Evolutionary conservation across 2,113 vertebrate genomes (phyloP), one percentile per base, ranked within the genome.

Genomic region (Empidonax traillii): DNA sequence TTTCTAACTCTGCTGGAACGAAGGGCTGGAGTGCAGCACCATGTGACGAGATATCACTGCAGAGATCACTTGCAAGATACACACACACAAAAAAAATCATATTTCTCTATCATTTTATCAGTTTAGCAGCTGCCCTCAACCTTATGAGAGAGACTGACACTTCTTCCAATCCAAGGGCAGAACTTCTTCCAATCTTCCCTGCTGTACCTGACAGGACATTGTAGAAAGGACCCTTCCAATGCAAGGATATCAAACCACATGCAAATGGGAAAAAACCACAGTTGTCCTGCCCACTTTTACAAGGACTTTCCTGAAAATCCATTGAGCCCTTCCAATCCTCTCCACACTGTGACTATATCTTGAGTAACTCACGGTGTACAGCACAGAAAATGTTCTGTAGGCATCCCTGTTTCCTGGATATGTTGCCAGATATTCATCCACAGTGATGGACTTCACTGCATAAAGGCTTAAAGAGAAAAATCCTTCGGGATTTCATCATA

Each of bases 381-480:
- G 47, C 53, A 27, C 1, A 3, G 62, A 27, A 67, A 72, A 86
- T 62, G 71, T 56, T 92, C 72, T 72, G 14, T 47, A 82, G 65
- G 31, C 81, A 85, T 37, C 37, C 9, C 41, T 49, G 6, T 68
- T 89, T 63, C 88, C 90, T 67, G 52, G 72, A 87, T 43, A 1
- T 2, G 0, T 51, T 80, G 90, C 41, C 79, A 86, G 47, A n/a
- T 77, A 77, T 14, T 89, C 65, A 67, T 51, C 76, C 65, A 59
- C 2, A 2, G 56, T 23, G 61, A 77, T 9, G 51, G 80, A 86
- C 80, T 89, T 78, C 68, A 81, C 72, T 21, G 47, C 44, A 78
- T 49, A 87, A 90, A 94, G 68, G 56, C 28, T 18, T 52, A 47
- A 86, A 68, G n/a, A 82, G 69, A 93, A 74, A 93, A 95, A 75